A percentile compares a stretch with the other conserved stretches of the same genome.
Evolutionary conservation across 1,140 invertebrate species (phyloP).

Genomic region (Pararge aegeria): DNA sequence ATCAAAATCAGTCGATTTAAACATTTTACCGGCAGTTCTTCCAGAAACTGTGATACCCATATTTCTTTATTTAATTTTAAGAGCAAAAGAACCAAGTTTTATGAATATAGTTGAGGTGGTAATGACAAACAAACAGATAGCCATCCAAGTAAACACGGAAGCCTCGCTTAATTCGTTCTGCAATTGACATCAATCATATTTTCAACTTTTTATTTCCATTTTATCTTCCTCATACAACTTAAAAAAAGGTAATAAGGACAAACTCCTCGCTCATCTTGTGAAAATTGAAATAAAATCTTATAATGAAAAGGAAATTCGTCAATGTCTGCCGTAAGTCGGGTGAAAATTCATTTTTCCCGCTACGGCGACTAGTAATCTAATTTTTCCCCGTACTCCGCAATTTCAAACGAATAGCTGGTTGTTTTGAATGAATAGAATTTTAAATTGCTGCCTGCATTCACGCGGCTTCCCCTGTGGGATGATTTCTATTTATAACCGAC

Average conservation of each 20-base stretch:
- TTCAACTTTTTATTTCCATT: neutral
- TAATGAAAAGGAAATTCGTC: constrained; percentile 24
- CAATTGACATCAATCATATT: neutral
- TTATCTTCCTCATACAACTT: neutral
- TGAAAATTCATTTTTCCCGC: constrained; percentile 26
- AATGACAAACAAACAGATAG: neutral
- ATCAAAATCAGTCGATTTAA: no score
- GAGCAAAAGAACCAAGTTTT: no score
- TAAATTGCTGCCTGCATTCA: neutral
- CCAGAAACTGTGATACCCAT: no score
- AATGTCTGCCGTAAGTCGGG: constrained; percentile 15
- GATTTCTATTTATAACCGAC: neutral
- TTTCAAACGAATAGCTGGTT: neutral
- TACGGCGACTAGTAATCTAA: constrained; percentile 22
- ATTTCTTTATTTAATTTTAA: no score
- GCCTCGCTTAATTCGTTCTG: neutral
- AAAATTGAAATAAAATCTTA: constrained; percentile 15
- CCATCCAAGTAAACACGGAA: neutral
- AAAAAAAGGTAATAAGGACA: neutral
- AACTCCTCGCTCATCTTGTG: neutral
- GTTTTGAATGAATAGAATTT: neutral
- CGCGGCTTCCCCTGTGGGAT: neutral
- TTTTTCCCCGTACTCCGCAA: neutral
- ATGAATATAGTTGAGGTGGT: no score
- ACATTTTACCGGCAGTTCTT: no score